Percentiles rank a stretch among this genome's conserved stretches.
phyloP scores from a whole-genome alignment of 2,888 invertebrate species.

The Ormyrus nitidulus region DNA sequence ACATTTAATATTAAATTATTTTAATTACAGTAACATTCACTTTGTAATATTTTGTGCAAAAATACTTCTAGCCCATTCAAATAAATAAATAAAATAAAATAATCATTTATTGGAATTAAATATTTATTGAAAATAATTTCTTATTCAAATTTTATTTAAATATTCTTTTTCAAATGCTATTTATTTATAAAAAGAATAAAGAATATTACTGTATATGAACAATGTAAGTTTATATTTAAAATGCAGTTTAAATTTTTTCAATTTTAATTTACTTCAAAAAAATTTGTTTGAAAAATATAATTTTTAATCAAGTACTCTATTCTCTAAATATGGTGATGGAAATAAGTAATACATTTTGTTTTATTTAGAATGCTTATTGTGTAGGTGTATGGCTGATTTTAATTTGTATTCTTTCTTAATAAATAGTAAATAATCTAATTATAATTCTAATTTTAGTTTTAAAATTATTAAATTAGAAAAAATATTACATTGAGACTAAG shows the following conservation, averaged over 20 bases:
- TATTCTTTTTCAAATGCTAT: not conserved
- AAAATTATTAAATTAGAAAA: conserved; percentile 1
- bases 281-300: not conserved
- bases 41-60: not conserved
- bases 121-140: not conserved
- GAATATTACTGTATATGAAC: too few species aligned
- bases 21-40: not conserved
- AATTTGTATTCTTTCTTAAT: not conserved
- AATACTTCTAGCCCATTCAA: not conserved
- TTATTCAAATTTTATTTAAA: not conserved
- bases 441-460: conserved; percentile 26
- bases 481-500: not conserved
- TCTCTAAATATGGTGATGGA: conserved; percentile 37
- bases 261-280: not conserved
- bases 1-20: not conserved
- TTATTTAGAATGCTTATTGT: conserved; percentile 14
- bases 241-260: not conserved
- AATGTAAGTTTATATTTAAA: not conserved
- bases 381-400: conserved; percentile 1
- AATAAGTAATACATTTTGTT: conserved; percentile 2
- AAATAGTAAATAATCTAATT: not conserved
- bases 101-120: not conserved
- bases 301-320: conserved; percentile 11
- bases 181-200: not conserved
- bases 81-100: not conserved